These are phyloP conservation scores for Phallusia fumigata DNA, from an alignment of 23 tunicate genomes.

Conservation along the genomic window DNA sequence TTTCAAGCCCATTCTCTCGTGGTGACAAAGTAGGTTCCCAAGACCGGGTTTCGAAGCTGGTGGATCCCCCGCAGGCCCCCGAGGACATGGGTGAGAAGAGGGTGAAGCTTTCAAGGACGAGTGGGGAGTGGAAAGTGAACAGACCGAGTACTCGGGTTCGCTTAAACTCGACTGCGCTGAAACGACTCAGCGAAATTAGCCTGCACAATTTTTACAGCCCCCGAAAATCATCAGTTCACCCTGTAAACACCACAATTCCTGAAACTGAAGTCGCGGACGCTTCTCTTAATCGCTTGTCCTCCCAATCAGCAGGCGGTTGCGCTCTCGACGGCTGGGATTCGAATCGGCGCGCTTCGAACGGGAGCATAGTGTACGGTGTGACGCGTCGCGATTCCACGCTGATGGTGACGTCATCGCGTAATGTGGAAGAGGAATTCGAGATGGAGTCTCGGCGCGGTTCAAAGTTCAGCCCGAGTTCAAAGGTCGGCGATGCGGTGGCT, in stretches of 20 bases:
- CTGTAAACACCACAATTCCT: neutral
- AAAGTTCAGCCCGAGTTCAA: neutral
- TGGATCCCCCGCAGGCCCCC: slow-evolving; percentile 40
- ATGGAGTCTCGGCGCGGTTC: slow-evolving; percentile 85
- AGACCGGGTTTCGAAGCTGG: neutral
- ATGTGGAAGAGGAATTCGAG: slow-evolving; percentile 83
- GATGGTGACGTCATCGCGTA: slow-evolving; percentile 54
- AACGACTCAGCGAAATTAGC: slow-evolving; percentile 51
- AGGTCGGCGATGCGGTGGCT: neutral
- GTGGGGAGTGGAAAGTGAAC: slow-evolving; percentile 21
- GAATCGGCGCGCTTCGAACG: slow-evolving; percentile 18
- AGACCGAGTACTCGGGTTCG: slow-evolving; percentile 7
- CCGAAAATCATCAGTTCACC: neutral
- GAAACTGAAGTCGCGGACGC: neutral
- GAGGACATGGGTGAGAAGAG: slow-evolving; percentile 11
- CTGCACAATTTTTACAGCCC: slow-evolving; percentile 40
- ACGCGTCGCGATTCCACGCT: slow-evolving; percentile 36
- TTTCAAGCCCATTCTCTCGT: neutral
- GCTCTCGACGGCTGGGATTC: slow-evolving; percentile 41
- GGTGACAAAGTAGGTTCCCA: neutral
- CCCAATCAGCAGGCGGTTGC: slow-evolving; percentile 38
- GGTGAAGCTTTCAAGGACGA: slow-evolving; percentile 12
- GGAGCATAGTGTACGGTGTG: slow-evolving; percentile 39
- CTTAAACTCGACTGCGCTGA: slow-evolving; percentile 25
- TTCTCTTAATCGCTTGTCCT: slow-evolving; percentile 5